These are phyloP conservation scores for Coregonus clupeaformis DNA, from an alignment of 2,113 vertebrate genomes.

Conservation along the genomic window DNA sequence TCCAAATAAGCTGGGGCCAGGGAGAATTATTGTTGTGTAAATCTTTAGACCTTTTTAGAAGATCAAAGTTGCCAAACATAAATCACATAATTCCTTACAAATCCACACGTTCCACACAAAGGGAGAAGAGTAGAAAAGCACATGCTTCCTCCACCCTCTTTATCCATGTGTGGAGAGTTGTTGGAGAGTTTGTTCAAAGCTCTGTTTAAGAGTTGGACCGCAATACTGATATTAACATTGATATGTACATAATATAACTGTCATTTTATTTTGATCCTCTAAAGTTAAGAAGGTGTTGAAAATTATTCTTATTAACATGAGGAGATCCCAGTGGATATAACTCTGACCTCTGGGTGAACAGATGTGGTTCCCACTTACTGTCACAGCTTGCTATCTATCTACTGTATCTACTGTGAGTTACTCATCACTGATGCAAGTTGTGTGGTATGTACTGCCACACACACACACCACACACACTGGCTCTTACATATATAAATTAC, in stretches of 20 bases:
- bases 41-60: conserved; percentile 53
- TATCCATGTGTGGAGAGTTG: background rate
- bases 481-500: too few species aligned
- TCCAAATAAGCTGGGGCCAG: conserved; percentile 51
- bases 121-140: background rate
- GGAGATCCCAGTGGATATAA: background rate
- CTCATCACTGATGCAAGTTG: background rate
- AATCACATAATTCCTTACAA: conserved; percentile 40
- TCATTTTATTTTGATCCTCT: background rate
- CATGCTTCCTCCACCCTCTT: background rate
- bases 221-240: too few species aligned
- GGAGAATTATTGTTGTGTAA: conserved; percentile 55
- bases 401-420: background rate
- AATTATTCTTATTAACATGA: background rate
- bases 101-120: conserved; percentile 21
- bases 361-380: background rate
- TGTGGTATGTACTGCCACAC: conserved; percentile 7
- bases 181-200: too few species aligned
- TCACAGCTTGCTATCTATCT: background rate
- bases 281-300: background rate
- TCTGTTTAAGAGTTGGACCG: too few species aligned
- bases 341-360: background rate
- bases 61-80: conserved; percentile 51
- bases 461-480: background rate
- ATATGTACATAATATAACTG: background rate